A percentile compares a stretch with the other conserved stretches of the same genome.
Conservation (phyloP, 2,888 invertebrate species). For the Apodemia hepburni region DNA sequence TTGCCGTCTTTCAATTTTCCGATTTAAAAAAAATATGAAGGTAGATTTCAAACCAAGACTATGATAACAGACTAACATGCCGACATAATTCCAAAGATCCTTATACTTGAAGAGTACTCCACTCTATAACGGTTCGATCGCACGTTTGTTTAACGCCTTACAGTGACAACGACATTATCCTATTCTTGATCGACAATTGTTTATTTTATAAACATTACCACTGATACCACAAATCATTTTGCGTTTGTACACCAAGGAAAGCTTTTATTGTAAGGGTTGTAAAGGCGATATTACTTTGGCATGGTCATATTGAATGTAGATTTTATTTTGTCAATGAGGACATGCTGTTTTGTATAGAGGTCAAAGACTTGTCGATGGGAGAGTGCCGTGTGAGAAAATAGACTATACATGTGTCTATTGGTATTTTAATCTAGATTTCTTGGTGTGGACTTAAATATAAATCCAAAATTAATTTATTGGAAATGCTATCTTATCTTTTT, state of each 20-base stretch:
- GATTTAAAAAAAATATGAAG: no score
- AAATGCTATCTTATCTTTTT: neutral
- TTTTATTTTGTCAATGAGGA: conserved; percentile 43
- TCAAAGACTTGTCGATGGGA: conserved; percentile 50
- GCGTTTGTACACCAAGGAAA: neutral
- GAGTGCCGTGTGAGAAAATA: conserved; percentile 41
- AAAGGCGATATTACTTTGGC: conserved; percentile 26
- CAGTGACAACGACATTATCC: conserved; percentile 70
- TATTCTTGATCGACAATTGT: conserved; percentile 65
- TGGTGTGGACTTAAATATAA: neutral
- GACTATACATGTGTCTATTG: conserved; percentile 29
- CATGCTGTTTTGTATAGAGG: conserved; percentile 62
- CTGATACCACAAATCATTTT: conserved; percentile 17
- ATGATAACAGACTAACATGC: neutral
- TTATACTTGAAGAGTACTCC: conserved; percentile 38
- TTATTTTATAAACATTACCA: conserved; percentile 61
- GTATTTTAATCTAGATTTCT: conserved; percentile 23
- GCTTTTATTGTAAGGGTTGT: conserved; percentile 19
- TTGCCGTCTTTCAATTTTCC: no score
- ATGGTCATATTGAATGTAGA: conserved; percentile 17
- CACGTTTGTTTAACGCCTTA: conserved; percentile 53
- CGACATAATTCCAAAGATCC: conserved; percentile 7
- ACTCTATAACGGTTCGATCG: conserved; percentile 36
- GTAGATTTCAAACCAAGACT: no score
- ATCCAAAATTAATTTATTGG: neutral